Evolutionary conservation across 1,140 invertebrate genomes (phyloP), one percentile per base, ranked within the genome.

Genomic region (Spodoptera frugiperda): DNA sequence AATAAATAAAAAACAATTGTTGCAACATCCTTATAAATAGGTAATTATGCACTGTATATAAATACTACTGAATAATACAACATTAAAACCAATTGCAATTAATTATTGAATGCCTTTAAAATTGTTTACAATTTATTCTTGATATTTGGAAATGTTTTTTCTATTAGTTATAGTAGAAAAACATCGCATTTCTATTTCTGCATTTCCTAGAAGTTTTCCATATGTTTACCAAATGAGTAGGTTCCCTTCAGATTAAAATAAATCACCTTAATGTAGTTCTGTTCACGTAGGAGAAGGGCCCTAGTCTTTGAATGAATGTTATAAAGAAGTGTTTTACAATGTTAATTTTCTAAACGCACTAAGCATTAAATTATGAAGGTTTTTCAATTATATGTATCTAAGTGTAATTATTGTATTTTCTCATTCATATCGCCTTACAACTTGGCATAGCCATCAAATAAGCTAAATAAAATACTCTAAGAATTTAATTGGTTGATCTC

Each of bases 1-100:
- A 73, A 61, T 73, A 73, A 73, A 73, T 48, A 61, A 73, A 73
- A 9, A 59, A 73, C 59, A 55, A 73, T 61, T 48, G 6, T 48
- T 21, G 33, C 33, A 39, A 39, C 33, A 6, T 21, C 11, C 15
- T 2, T 14, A 44, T 39, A 6, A 39, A 10, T 10, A 39, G 25
- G 2, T 25, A 2, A 3, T 25, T 1, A 9, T 2, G 33, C 5
- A 39, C 33, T 39, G 33, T 39, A 25, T 39, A 30, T 59, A 11
- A 17, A 11, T 61, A 17, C 1, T 4, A 0, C 2, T n/a, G n/a
- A 12, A 33, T 9, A 59, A 15, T 15, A 2, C 12, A n/a, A 61
- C 14, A 44, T 5, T 17, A 17, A 39, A 19, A 33, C 3, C 5
- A 39, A 39, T 25, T 6, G 1, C 33, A 9, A 39, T 39, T 39